Base-by-base conservation (phyloP, 2,113 vertebrate species). In the Cheirogaleus medius region DNA sequence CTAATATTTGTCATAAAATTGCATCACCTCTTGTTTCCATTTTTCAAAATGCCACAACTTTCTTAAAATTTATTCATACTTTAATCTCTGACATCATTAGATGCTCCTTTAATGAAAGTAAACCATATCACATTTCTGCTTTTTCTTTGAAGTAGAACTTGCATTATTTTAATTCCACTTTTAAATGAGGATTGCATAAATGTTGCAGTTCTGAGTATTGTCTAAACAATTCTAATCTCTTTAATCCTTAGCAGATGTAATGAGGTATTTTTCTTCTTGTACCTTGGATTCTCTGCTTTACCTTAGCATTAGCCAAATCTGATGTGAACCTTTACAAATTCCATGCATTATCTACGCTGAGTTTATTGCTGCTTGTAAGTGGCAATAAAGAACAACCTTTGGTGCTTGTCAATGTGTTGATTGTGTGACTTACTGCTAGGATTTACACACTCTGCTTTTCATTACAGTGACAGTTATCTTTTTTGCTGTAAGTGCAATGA, bases 371-470 rank as follows among this genome's bases (percentile, higher is more conserved):
- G 8, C 54, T 87, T 71, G 3, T 76, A 87, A 96, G 81, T 17
- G n/a, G 69, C 63, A n/a, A 9, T 91, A 92, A 97, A 98, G 80
- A 97, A 58, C 85, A 96, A 88, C 58, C 83, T 84, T 96, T 97
- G 91, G n/a, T 94, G 95, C 92, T 98, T 96, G 49, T n/a, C 82
- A 88, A 71, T 96, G 60, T 39, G 56, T 49, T 96, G 92, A 84
- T 93, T 91, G 84, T 95, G 83, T 49, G 83, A 89, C 77, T 94
- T 88, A 96, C 49, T 21, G 91, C 86, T 54, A 34, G 74, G 69
- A 94, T 96, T 96, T 96, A 94, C 21, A 85, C 91, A 82, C 80
- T 74, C 64, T 80, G 74, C 52, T 93, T 84, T 95, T 97, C 83
- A 96, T 87, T 89, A 76, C 39, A 32, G 21, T 15, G 54, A 73